A percentile compares a stretch with the other conserved stretches of the same genome.
These are phyloP conservation scores for Gallinago jamesoni DNA, from an alignment of 2,113 vertebrate species.

Conservation along the genomic window DNA sequence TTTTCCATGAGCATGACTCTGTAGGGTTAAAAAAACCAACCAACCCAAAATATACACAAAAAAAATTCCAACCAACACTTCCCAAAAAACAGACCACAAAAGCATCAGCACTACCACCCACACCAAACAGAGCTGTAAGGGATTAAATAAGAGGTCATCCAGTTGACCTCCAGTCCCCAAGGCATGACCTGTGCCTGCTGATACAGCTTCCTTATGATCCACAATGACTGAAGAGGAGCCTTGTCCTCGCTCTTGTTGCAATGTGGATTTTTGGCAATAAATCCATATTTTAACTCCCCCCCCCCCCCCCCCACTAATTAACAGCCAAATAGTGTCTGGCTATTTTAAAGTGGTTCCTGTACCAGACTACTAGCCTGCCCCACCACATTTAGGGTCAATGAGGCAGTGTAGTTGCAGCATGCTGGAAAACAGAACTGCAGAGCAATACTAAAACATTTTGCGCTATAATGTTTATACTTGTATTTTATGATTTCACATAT, in stretches of 20 bases:
- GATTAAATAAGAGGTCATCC: background rate
- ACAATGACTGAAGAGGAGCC: background rate
- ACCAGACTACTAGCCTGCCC: background rate
- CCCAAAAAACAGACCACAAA: background rate
- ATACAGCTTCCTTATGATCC: background rate
- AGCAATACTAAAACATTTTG: background rate
- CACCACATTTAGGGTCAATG: background rate
- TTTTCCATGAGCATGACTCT: background rate
- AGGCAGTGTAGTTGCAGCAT: background rate
- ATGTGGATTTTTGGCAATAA: too few relatives aligned
- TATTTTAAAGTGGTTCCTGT: background rate
- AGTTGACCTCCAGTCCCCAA: background rate
- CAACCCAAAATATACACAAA: background rate
- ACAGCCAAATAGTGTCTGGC: background rate
- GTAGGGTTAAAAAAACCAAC: background rate
- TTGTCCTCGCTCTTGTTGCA: background rate
- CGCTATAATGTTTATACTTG: background rate
- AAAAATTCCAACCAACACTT: background rate
- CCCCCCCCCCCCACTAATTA: background rate
- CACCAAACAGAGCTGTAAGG: background rate
- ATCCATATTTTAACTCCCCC: background rate
- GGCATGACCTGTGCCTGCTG: too few relatives aligned
- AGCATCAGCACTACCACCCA: background rate
- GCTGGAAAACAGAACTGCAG: background rate
- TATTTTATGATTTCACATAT: slow-evolving; percentile 23